Base-by-base conservation (phyloP, 2,797 vertebrate species). In the Pitangus sulphuratus region DNA sequence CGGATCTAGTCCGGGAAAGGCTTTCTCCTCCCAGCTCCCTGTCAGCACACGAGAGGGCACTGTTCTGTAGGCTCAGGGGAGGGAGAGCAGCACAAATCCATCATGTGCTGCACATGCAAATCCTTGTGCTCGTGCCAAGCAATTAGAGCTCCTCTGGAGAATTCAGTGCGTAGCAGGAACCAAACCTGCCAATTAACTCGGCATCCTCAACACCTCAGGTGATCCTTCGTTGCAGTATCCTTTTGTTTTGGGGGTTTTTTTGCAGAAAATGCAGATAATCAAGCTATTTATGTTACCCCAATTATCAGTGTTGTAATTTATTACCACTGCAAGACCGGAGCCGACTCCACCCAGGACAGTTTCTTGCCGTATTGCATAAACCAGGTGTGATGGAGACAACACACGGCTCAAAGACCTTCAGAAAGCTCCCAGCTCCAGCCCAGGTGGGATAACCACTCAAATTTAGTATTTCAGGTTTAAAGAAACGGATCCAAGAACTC, bases 1-100 rank as follows among this genome's bases (percentile, higher is more conserved):
- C 22, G 0, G 0, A 22, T 5, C 47, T 16, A 1, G 1, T 4
- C 6, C 1, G 15, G 42, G 39, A 11, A 14, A n/a, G 66, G 40
- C 2, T 1, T 5, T 11, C 10, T 19, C 21, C 7, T 28, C 8
- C 26, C 58, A 11, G 76, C 39, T 42, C 45, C 0, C 31, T 0
- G 18, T 51, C 28, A 61, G 88, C 75, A 89, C 95, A 69, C 90
- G 7, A 93, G 89, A 92, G 97, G 95, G 93, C 96, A 94, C 81
- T 92, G 62, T 93, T 74, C 92, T 14, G 84, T 51, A 78, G 88
- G 92, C 83, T 81, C 85, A 37, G 39, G 50, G 77, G 35, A 51
- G 13, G 18, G 53, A 7, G 11, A 25, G 26, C 26, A 9, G 12
- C 50, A 37, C 64, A 8, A 8, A 18, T 45, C 25, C 15, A 31